A percentile compares a stretch with the other conserved stretches of the same genome.
These are phyloP conservation scores for Benitochromis conjunctus DNA, from an alignment of 2,113 vertebrate species.

Conservation along the genomic window DNA sequence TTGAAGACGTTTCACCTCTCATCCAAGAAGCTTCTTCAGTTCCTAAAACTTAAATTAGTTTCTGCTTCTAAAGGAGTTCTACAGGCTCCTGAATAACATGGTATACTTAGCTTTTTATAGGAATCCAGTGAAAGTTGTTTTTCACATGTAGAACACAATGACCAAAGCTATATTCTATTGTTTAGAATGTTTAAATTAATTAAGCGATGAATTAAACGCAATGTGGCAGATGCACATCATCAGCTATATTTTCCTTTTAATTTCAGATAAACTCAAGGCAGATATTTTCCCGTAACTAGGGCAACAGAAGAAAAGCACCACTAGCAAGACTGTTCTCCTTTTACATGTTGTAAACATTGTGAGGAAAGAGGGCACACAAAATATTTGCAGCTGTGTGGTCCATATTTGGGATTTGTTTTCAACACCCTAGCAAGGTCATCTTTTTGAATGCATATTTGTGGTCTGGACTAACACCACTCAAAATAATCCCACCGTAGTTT, in stretches of 20 bases:
- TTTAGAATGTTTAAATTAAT: neutral
- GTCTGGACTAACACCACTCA: neutral
- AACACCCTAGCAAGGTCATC: neutral
- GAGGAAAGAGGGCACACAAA: neutral
- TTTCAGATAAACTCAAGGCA: neutral
- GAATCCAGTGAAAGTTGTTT: neutral
- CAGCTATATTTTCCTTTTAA: neutral
- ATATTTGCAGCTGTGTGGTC: neutral
- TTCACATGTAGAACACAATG: neutral
- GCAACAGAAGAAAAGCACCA: neutral
- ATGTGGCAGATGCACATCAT: neutral
- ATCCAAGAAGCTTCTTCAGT: neutral
- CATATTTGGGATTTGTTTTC: neutral
- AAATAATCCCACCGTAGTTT: neutral
- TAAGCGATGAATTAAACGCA: accelerated
- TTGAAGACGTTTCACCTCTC: neutral
- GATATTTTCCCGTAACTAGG: neutral
- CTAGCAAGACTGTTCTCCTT: neutral
- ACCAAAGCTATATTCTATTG: neutral
- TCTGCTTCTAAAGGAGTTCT: neutral
- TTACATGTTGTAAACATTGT: neutral
- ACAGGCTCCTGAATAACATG: neutral
- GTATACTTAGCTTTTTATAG: accelerated
- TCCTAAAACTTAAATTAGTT: neutral
- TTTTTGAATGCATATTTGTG: neutral